phyloP scores from a whole-genome alignment of 2,113 vertebrate genomes.

The Galeopterus variegatus region DNA sequence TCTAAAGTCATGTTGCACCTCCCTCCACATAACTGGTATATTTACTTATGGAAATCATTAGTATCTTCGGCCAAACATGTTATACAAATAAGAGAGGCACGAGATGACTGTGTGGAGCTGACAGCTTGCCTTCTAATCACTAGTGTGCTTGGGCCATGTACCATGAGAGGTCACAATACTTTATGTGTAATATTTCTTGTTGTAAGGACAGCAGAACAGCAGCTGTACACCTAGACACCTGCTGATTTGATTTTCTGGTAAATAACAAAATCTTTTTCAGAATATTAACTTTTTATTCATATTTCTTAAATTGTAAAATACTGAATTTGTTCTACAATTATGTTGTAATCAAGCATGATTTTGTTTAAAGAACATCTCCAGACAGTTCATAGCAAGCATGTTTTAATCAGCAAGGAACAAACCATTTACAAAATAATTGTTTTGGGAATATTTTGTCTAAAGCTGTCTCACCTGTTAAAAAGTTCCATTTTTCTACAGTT shows the following conservation, averaged over 20 bases:
- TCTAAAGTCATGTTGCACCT: background rate
- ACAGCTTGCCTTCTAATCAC: background rate
- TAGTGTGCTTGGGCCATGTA: background rate
- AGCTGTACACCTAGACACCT: background rate
- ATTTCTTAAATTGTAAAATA: background rate
- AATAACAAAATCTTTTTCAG: background rate
- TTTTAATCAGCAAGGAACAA: constrained; percentile 13
- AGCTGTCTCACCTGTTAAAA: background rate
- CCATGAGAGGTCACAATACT: background rate
- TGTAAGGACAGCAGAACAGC: background rate
- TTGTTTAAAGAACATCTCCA: background rate
- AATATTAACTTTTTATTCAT: background rate
- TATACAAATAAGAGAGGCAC: background rate
- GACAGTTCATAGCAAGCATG: background rate
- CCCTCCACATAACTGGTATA: background rate
- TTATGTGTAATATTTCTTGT: background rate
- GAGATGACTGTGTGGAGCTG: background rate
- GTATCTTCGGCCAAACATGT: background rate
- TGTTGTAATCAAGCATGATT: background rate
- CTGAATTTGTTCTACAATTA: background rate
- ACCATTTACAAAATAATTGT: constrained; percentile 34
- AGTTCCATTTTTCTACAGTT: background rate
- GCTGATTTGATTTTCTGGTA: background rate
- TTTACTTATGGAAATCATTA: background rate
- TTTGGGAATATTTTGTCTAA: constrained; percentile 1